Conservation (phyloP, 2,888 invertebrate species). For the Thalpophila matura region DNA sequence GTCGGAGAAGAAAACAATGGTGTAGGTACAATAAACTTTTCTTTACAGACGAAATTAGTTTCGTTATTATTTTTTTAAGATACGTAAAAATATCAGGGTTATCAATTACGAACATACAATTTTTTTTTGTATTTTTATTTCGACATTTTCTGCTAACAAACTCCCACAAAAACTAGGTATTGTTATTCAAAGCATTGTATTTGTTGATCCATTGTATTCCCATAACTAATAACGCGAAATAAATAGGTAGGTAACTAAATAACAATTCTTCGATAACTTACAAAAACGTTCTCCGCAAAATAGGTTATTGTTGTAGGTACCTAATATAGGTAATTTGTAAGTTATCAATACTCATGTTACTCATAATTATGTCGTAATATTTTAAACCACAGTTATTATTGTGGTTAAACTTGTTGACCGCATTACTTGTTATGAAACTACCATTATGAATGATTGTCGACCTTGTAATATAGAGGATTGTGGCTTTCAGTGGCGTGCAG, state of each 20-base stretch:
- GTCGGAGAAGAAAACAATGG: too few species aligned
- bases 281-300: too few species aligned
- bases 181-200: constrained; percentile 19
- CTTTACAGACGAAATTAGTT: too few species aligned
- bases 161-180: neutral
- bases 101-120: too few species aligned
- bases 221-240: neutral
- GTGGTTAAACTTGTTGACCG: constrained; percentile 41
- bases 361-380: constrained; percentile 28
- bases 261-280: neutral
- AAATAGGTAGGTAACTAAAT: neutral
- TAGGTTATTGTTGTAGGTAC: too few species aligned
- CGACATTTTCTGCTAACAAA: constrained; percentile 12
- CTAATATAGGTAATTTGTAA: neutral
- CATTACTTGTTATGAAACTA: constrained; percentile 32
- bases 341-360: neutral
- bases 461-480: constrained; percentile 14
- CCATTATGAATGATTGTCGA: constrained; percentile 14
- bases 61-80: too few species aligned
- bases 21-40: too few species aligned
- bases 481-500: too few species aligned
- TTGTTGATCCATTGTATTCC: constrained; percentile 23
- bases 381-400: constrained; percentile 28
- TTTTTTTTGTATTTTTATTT: constrained; percentile 12
- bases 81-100: too few species aligned